Percentiles rank a stretch among this genome's conserved stretches.
These are phyloP conservation scores for Phrynosoma platyrhinos DNA, from an alignment of 2,113 vertebrate genomes.

Conservation along the genomic window DNA sequence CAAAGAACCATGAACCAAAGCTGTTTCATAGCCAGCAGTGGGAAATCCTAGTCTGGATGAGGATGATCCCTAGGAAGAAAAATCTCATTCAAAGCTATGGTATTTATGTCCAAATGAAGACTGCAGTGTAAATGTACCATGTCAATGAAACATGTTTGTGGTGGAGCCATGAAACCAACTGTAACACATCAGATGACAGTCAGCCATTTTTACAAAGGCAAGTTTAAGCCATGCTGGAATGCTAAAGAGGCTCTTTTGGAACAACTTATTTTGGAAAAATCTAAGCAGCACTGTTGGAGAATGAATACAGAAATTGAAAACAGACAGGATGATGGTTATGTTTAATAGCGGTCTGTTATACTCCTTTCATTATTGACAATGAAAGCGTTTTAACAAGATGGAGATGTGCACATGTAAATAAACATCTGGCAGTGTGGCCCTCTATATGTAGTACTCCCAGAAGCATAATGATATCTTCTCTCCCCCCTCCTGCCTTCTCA, in stretches of 20 bases:
- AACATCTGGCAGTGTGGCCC: background rate
- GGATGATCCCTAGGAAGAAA: background rate
- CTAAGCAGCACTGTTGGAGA: background rate
- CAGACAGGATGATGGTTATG: background rate
- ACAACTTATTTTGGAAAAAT: constrained; percentile 34
- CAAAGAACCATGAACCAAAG: background rate
- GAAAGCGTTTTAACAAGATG: constrained; percentile 10
- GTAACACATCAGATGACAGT: constrained; percentile 16
- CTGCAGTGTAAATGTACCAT: background rate
- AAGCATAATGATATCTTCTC: constrained; percentile 8
- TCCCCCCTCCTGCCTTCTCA: background rate
- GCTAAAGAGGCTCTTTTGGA: constrained; percentile 12
- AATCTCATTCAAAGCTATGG: background rate
- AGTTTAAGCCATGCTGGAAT: constrained; percentile 35
- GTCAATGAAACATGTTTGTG: constrained; percentile 14
- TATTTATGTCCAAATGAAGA: background rate
- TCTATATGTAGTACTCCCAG: background rate
- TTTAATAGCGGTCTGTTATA: constrained; percentile 24
- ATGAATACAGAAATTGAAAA: constrained; percentile 32
- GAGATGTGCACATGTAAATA: background rate
- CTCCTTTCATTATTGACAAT: constrained; percentile 11
- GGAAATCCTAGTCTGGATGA: background rate
- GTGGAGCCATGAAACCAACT: constrained; percentile 11
- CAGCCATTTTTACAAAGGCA: constrained; percentile 33
- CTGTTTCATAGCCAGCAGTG: background rate